These are phyloP conservation scores for Columba janthina DNA, from an alignment of 2,113 vertebrate genomes.

Conservation along the genomic window DNA sequence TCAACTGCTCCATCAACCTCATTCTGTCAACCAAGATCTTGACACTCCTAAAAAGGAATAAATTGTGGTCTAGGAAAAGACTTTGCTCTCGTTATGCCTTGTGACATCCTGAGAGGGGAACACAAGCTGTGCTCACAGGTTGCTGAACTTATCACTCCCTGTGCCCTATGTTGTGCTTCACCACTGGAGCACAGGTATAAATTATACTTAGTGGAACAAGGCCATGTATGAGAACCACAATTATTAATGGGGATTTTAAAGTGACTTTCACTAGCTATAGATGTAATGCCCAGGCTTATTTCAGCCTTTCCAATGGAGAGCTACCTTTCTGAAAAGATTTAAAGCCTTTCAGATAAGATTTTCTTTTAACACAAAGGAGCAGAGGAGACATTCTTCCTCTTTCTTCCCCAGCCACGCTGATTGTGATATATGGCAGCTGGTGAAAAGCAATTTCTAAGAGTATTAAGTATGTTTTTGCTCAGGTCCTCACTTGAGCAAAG, in stretches of 20 bases:
- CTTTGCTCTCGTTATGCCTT: neutral
- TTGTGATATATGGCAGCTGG: neutral
- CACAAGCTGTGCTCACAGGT: neutral
- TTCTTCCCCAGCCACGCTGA: neutral
- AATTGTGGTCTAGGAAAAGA: neutral
- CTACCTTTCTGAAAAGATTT: neutral
- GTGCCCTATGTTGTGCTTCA: neutral
- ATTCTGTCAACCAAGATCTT: neutral
- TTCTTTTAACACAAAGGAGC: neutral
- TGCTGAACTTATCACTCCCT: neutral
- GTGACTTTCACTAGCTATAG: neutral
- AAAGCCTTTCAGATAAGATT: constrained; percentile 21
- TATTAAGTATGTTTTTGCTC: neutral
- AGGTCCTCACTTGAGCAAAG: neutral
- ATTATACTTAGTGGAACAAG: neutral
- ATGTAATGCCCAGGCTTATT: neutral
- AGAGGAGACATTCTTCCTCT: neutral
- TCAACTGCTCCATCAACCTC: neutral
- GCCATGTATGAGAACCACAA: neutral
- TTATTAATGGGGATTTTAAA: neutral
- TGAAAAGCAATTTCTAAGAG: neutral
- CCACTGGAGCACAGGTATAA: neutral
- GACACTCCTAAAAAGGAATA: neutral
- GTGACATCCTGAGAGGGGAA: neutral
- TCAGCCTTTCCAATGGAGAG: neutral